Base-by-base conservation (phyloP, 2,888 invertebrate species). In the Endotricha flammealis region DNA sequence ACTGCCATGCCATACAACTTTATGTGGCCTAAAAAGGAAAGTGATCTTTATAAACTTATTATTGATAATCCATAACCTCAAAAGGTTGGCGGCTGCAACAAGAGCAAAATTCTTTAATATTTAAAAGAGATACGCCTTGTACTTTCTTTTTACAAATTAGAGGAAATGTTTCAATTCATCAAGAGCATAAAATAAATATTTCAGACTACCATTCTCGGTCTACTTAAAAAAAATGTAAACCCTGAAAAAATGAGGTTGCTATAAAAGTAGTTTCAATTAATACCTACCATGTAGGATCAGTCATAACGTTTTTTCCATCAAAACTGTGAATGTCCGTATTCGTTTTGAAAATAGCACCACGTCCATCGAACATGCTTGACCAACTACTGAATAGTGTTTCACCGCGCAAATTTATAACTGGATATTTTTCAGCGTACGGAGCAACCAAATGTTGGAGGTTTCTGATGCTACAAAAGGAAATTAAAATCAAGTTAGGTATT, bases 1-100 rank as follows among this genome's bases (percentile, higher is more conserved):
- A 29, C 64, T 58, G 0, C 85, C 85, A 32, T 80, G 81, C 85
- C 85, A 86, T 7, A 78, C 48, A 1, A 54, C 64, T 54, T 76
- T 79, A 1, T 53, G 53, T 9, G 73, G 72, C 83, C 83, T 82
- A 42, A 20, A 46, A 53, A 13, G 4, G 11, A 9, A 38, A 17
- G n/a, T n/a, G n/a, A n/a, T n/a, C n/a, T n/a, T n/a, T n/a, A n/a
- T n/a, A n/a, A n/a, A n/a, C n/a, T n/a, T n/a, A n/a, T n/a, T n/a
- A n/a, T n/a, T n/a, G n/a, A n/a, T n/a, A n/a, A n/a, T n/a, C n/a
- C n/a, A n/a, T n/a, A n/a, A n/a, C n/a, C n/a, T n/a, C n/a, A n/a
- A n/a, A n/a, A n/a, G n/a, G n/a, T n/a, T n/a, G n/a, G n/a, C n/a
- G n/a, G n/a, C n/a, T n/a, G n/a, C n/a, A n/a, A n/a, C n/a, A n/a